phyloP scores from a whole-genome alignment of 2,797 vertebrate species.

The Gephyroberyx darwinii region DNA sequence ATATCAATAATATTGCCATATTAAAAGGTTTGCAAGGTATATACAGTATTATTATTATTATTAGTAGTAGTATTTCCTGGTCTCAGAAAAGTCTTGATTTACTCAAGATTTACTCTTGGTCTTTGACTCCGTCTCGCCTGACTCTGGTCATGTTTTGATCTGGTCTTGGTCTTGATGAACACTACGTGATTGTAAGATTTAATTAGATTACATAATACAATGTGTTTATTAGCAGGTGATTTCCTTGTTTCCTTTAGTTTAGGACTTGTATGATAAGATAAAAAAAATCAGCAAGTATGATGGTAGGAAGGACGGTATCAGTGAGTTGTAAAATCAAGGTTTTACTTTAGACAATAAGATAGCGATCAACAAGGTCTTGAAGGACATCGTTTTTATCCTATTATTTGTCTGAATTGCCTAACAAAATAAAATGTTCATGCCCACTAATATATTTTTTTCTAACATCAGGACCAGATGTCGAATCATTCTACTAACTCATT shows the following conservation, averaged over 20 bases:
- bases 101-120: too few relatives aligned
- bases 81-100: too few relatives aligned
- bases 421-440: neutral
- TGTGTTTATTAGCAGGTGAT: conserved; percentile 33
- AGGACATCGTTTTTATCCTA: neutral
- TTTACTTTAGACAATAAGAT: neutral
- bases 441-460: neutral
- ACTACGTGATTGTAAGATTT: neutral
- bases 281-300: neutral
- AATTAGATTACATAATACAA: conserved; percentile 38
- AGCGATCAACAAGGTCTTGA: neutral
- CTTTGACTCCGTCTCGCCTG: too few relatives aligned
- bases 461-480: neutral
- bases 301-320: neutral
- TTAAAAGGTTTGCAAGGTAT: too few relatives aligned
- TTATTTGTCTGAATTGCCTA: neutral
- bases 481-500: conserved; percentile 33
- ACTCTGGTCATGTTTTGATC: too few relatives aligned
- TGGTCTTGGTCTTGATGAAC: too few relatives aligned
- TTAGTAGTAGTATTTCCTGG: too few relatives aligned
- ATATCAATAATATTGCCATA: too few relatives aligned
- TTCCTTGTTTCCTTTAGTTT: conserved; percentile 41
- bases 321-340: neutral
- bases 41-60: too few relatives aligned
- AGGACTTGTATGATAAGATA: conserved; percentile 50